Conservation (phyloP, 2,888 invertebrate species). For the Tenthredo notha region DNA sequence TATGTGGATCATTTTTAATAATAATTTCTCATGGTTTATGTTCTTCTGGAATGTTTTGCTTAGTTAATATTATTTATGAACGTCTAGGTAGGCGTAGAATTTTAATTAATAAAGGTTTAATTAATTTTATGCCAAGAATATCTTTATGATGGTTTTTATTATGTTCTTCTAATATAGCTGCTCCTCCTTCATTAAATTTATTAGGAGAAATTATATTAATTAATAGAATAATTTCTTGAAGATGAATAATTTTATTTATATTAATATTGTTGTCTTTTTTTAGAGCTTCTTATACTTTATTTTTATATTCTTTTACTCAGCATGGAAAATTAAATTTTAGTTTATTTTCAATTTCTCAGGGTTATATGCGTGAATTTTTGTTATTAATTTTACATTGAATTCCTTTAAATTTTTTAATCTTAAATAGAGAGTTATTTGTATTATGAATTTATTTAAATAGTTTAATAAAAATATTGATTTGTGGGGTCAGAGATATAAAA, state of each 20-base stretch:
- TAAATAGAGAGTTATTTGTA: constrained; percentile 71
- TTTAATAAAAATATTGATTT: constrained; percentile 86
- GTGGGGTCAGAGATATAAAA: constrained; percentile 83
- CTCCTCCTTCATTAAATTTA: constrained; percentile 85
- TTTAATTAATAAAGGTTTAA: constrained; percentile 83
- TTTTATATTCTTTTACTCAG: constrained; percentile 83
- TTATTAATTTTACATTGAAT: constrained; percentile 83
- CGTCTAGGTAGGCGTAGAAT: constrained; percentile 82
- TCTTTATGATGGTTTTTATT: constrained; percentile 85
- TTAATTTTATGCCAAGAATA: constrained; percentile 82
- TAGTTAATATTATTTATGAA: constrained; percentile 84
- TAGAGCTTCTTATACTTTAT: constrained; percentile 84
- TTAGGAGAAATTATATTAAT: constrained; percentile 84
- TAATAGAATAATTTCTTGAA: constrained; percentile 81
- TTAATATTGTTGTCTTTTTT: constrained; percentile 81
- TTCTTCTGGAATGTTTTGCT: constrained; percentile 85
- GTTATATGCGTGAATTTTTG: constrained; percentile 81
- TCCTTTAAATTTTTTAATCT: constrained; percentile 83
- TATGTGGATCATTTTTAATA: constrained; percentile 80
- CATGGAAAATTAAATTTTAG: constrained; percentile 81
- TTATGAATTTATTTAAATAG: constrained; percentile 81
- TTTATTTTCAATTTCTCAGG: constrained; percentile 79
- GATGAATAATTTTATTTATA: constrained; percentile 80
- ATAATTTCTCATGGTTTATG: constrained; percentile 85
- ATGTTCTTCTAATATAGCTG: constrained; percentile 83